Base-by-base conservation (phyloP, 2,888 invertebrate genomes). In the Hydrotaea diabolus region DNA sequence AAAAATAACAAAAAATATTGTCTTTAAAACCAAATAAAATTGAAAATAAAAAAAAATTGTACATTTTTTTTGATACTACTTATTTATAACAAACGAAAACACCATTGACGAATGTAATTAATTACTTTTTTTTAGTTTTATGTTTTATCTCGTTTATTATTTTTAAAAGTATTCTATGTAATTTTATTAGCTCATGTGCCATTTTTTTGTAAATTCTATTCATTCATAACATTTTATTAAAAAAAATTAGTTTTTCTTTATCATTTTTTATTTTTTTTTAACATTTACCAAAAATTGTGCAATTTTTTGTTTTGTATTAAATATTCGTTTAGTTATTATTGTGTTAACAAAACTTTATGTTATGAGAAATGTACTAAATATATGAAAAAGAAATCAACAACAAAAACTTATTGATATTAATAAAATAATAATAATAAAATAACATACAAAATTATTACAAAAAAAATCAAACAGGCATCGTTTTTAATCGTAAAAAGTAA, bases 211-310 rank as follows among this genome's bases (percentile, higher is more conserved):
- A 85, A 71, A 85, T 82, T 85, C 49, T 72, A 82, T n/a, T 85
- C 84, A 82, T 82, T 77, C 72, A 81, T 81, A 73, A 74, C 62
- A 49, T 55, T 72, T 77, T 71, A 19, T 66, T 69, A 76, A 39
- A 53, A n/a, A 36, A 72, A 72, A 64, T 55, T 39, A 66, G 21
- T 39, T 19, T 43, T 39, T 11, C 9, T 55, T 66, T 31, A 4
- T 53, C 23, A 36, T 66, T 43, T 9, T 49, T 31, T 31, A 31
- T 4, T 31, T 31, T 31, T 31, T 53, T 55, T 19, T 55, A 55
- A 57, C 43, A 75, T 85, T 86, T 87, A 87, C 86, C 87, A 86
- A 87, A 87, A 83, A 87, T 79, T 85, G 86, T 87, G 87, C 87
- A 87, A 86, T 86, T 85, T 74, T 46, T 62, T 74, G 77, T 59